Evolutionary conservation across 2,888 invertebrate genomes (phyloP).

Genomic region (Buathra laborator): DNA sequence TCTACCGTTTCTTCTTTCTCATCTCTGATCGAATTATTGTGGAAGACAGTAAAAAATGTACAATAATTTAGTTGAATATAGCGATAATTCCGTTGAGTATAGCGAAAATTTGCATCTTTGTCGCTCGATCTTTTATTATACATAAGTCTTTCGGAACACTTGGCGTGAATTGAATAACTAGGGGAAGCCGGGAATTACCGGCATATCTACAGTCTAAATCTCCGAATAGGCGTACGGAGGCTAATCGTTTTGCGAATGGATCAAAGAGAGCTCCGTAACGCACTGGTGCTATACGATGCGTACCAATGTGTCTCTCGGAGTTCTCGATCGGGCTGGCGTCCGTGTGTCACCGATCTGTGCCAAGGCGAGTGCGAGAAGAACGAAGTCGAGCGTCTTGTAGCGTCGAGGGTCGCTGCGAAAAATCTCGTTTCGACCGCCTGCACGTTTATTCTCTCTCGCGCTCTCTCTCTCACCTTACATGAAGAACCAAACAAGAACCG

Average conservation of each 20-base stretch:
- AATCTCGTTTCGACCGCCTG: conserved; percentile 61
- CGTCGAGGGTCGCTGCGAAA: conserved; percentile 68
- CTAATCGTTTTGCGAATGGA: conserved; percentile 19
- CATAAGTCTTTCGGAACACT: conserved; percentile 13
- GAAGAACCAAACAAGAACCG: conserved; percentile 32
- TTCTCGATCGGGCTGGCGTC: conserved; percentile 54
- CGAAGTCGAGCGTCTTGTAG: conserved; percentile 41
- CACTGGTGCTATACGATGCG: conserved; percentile 61
- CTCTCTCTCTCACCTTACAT: conserved; percentile 14
- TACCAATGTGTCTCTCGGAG: conserved; percentile 59
- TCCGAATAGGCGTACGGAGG: conserved; percentile 41
- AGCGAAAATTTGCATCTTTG: neutral
- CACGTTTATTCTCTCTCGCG: conserved; percentile 8
- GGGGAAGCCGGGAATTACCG: neutral
- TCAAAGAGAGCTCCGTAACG: conserved; percentile 35
- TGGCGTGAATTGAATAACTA: neutral
- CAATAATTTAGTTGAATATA: neutral
- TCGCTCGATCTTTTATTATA: neutral
- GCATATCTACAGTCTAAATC: neutral
- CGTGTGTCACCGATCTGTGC: conserved; percentile 70
- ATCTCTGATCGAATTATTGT: neutral
- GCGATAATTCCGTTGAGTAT: neutral
- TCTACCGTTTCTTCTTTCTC: too few species aligned
- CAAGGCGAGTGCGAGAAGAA: conserved; percentile 71
- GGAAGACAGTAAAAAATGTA: neutral